A percentile compares a stretch with the other conserved stretches of the same genome.
Evolutionary conservation across 92 coral and sea anemone species (phyloP).

Genomic region (Palythoa grandiflora): DNA sequence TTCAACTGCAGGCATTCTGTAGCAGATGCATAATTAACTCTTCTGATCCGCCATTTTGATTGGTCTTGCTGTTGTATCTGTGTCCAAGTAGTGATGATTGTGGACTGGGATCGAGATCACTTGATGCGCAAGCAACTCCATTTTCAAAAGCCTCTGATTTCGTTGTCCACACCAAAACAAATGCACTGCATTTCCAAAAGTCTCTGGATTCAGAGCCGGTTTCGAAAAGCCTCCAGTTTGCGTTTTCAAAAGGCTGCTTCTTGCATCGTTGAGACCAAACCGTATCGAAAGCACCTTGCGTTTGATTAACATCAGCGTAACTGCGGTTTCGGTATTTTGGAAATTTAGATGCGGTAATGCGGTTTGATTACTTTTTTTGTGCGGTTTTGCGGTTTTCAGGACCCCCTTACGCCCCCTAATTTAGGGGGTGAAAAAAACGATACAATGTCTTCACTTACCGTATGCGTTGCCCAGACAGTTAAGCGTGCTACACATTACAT

Average conservation of each 20-base stretch:
- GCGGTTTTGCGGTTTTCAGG: too few species aligned
- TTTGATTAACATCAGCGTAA: background rate
- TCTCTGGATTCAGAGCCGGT: too few species aligned
- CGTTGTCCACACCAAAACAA: too few species aligned
- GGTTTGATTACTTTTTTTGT: background rate
- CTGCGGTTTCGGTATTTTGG: background rate
- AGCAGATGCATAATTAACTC: constrained; percentile 13
- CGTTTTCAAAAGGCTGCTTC: too few species aligned
- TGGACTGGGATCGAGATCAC: constrained; percentile 15
- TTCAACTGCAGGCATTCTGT: constrained; percentile 28
- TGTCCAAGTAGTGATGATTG: constrained; percentile 4
- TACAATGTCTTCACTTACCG: too few species aligned
- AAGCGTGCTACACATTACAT: too few species aligned
- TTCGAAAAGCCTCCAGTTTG: background rate
- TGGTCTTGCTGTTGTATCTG: constrained; percentile 27
- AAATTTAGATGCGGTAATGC: background rate
- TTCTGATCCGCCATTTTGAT: constrained; percentile 26
- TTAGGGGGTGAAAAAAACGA: too few species aligned
- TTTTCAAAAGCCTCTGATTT: too few species aligned
- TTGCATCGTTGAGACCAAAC: constrained; percentile 1
- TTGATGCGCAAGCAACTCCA: background rate
- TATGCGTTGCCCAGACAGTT: too few species aligned
- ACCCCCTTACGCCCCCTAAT: background rate
- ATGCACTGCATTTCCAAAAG: too few species aligned
- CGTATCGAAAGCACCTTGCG: background rate